Conservation (phyloP, 1,140 invertebrate genomes). For the Magallana ariakensis region DNA sequence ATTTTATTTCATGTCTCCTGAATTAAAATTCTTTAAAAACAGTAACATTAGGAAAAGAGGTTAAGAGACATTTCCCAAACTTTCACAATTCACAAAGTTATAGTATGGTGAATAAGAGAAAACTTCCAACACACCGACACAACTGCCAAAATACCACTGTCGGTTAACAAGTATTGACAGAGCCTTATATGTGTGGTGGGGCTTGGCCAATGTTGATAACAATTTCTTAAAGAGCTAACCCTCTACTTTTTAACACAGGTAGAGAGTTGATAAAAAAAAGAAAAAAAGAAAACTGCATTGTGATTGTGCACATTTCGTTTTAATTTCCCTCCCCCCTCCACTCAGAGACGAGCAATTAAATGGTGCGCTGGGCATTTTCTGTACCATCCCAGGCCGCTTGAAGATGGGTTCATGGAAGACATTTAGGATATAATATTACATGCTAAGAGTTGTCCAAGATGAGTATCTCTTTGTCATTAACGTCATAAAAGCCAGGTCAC, state of each 20-base stretch:
- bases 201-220: conserved; percentile 33
- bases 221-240: conserved; percentile 34
- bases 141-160: conserved; percentile 35
- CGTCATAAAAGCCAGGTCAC: background rate
- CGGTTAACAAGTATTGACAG: conserved; percentile 31
- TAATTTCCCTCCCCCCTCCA: conserved; percentile 9
- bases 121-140: conserved; percentile 20
- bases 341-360: background rate
- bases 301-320: conserved; percentile 6
- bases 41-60: background rate
- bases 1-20: too few species aligned
- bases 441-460: background rate
- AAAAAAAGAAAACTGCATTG: conserved; percentile 18
- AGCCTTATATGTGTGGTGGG: conserved; percentile 10
- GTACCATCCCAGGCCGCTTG: background rate
- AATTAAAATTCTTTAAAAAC: too few species aligned
- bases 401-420: background rate
- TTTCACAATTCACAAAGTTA: background rate
- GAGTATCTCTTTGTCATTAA: conserved; percentile 18
- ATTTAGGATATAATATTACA: conserved; percentile 17
- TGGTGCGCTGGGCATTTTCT: background rate
- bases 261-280: conserved; percentile 19
- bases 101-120: background rate
- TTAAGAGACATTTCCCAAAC: background rate
- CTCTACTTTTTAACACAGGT: conserved; percentile 28